Evolutionary conservation across 30 jellyfish, hydroid and myxozoan species (phyloP).

Genomic region (Mastigias papua): DNA sequence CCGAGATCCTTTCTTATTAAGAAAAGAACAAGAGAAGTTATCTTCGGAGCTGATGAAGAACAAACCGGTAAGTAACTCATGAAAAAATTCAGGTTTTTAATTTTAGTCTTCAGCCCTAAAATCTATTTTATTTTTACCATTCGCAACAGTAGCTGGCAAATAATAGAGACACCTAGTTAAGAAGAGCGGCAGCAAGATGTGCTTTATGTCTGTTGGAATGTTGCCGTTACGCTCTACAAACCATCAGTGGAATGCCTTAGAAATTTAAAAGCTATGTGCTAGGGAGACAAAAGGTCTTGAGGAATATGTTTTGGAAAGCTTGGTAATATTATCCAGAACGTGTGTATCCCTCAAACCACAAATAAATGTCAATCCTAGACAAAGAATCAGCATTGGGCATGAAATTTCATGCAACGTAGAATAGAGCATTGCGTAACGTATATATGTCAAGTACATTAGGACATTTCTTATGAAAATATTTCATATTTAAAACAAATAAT

Average conservation of each 20-base stretch:
- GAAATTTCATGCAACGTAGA: no score
- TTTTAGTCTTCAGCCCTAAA: neutral
- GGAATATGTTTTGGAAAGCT: no score
- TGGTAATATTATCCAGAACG: no score
- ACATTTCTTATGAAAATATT: no score
- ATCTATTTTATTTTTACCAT: neutral
- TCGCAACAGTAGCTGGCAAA: neutral
- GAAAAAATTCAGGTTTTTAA: neutral
- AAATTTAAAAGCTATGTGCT: no score
- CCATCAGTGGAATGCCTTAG: neutral
- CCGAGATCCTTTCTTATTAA: constrained; percentile 85
- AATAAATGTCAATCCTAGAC: no score
- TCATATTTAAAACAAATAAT: no score
- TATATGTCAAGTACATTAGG: no score
- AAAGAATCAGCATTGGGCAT: no score
- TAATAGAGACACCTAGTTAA: neutral
- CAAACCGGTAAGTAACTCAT: constrained; percentile 15
- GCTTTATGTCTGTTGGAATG: neutral
- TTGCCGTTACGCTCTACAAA: neutral
- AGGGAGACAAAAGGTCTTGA: no score
- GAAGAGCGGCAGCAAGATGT: neutral
- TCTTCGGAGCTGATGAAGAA: constrained; percentile 40
- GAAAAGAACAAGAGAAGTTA: constrained; percentile 34
- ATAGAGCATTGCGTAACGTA: no score
- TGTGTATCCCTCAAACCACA: no score